Evolutionary conservation across 1,140 invertebrate species (phyloP), one percentile per base, ranked within the genome.

Genomic region (Scaptomyza montana): DNA sequence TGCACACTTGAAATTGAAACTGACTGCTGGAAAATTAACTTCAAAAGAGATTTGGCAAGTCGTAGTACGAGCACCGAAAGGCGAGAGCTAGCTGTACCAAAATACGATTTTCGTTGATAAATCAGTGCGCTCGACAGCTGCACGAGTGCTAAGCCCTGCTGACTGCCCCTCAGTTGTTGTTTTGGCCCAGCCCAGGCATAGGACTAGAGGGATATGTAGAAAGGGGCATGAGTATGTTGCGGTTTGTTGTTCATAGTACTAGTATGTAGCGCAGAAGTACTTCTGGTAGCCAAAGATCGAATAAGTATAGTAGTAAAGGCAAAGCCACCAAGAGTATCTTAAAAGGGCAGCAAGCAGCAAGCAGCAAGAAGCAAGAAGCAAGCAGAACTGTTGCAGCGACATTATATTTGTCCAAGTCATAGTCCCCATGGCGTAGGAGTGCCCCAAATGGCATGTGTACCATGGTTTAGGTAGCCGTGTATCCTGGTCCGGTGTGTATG

Each of bases 1-100:
- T 51, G 61, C 68, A 63, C 63, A 76, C 56, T 77, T 57, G 57
- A 77, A 77, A 81, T 81, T 81, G 76, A 81, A 81, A 81, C 73
- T 73, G 77, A 78, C 78, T 81, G 76, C 64, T 72, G 78, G 78
- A 81, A 81, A 81, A 81, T 81, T 81, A 78, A 78, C 77, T 81
- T 70, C 77, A 78, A 69, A 76, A 63, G 66, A 65, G 76, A 72
- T 71, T 74, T 74, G 47, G 67, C 54, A 45, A 76, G 30, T 33
- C 3, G 30, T 33, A 33, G 30, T 33, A 33, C 7, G 3, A 33
- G 67, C 49, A 70, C 25, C 25, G 67, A 63, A 7, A 5, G 30
- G 30, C 3, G 30, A 5, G 4, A 33, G 30, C 30, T 33, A 25
- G 30, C 73, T 64, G 61, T 72, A 73, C 70, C 64, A 59, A 74